These are phyloP conservation scores for Herpailurus yagouaroundi DNA, from an alignment of 2,113 vertebrate genomes.

Conservation along the genomic window DNA sequence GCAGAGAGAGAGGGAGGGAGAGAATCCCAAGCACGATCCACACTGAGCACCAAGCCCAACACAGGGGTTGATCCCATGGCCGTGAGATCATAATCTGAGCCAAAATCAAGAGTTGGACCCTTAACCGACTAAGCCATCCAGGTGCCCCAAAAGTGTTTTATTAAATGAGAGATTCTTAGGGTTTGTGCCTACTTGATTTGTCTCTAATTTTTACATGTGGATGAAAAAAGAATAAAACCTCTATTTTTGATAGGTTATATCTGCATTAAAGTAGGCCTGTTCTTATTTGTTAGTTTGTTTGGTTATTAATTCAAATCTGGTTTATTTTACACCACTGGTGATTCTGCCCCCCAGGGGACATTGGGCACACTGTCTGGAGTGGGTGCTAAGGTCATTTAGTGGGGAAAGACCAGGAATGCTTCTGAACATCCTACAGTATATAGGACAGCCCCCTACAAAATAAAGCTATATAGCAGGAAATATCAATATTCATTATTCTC, in stretches of 20 bases:
- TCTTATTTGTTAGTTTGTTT: background rate
- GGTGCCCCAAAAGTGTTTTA: too few relatives aligned
- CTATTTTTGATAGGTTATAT: background rate
- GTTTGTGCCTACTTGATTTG: background rate
- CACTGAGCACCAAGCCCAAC: too few relatives aligned
- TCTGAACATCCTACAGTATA: background rate
- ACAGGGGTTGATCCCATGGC: too few relatives aligned
- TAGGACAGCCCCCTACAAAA: background rate
- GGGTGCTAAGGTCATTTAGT: background rate
- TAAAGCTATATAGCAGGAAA: background rate
- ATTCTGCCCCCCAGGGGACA: background rate
- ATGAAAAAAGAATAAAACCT: conserved; percentile 15
- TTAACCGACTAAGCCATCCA: too few relatives aligned
- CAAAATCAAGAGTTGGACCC: too few relatives aligned
- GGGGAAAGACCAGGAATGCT: background rate
- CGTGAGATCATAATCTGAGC: too few relatives aligned
- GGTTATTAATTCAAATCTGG: background rate
- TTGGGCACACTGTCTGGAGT: background rate
- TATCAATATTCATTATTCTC: background rate
- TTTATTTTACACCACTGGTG: background rate
- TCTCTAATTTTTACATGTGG: background rate
- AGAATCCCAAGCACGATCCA: too few relatives aligned
- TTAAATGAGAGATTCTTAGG: background rate
- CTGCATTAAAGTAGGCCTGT: background rate
- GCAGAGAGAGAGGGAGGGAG: too few relatives aligned